These are phyloP conservation scores for Zygaena filipendulae DNA, from an alignment of 2,888 invertebrate genomes.

Conservation along the genomic window DNA sequence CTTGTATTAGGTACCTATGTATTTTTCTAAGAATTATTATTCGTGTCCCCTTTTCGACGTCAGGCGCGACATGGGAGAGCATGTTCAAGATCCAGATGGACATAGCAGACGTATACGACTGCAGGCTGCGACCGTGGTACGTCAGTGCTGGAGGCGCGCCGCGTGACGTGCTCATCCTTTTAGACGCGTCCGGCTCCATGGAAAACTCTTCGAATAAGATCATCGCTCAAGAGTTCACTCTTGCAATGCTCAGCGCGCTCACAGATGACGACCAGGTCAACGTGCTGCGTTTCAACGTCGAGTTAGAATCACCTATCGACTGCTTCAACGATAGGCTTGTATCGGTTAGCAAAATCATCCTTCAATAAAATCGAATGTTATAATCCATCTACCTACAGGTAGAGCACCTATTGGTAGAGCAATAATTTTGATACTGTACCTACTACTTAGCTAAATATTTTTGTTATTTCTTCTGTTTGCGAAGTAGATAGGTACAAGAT, in stretches of 20 bases:
- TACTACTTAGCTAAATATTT: too few relatives aligned
- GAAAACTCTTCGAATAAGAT: constrained; percentile 41
- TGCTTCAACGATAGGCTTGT: constrained; percentile 52
- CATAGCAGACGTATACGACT: constrained; percentile 44
- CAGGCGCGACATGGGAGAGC: constrained; percentile 49
- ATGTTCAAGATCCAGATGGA: constrained; percentile 36
- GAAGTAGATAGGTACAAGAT: too few relatives aligned
- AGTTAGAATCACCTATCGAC: constrained; percentile 39
- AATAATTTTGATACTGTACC: constrained; percentile 1
- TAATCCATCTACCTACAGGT: not conserved
- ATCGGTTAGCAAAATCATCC: constrained; percentile 37
- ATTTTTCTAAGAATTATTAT: too few relatives aligned
- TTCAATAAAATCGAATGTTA: not conserved
- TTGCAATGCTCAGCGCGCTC: constrained; percentile 48
- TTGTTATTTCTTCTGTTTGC: too few relatives aligned
- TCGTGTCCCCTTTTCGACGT: too few relatives aligned
- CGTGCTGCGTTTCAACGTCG: constrained; percentile 43
- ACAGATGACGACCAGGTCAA: constrained; percentile 59
- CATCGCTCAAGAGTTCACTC: constrained; percentile 38
- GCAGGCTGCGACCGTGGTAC: constrained; percentile 56
- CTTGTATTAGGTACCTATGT: too few relatives aligned
- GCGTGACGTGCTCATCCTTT: constrained; percentile 45
- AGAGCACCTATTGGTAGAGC: not conserved
- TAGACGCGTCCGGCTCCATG: constrained; percentile 58
- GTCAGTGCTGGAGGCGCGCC: constrained; percentile 54